Base-by-base conservation (phyloP, 2,113 vertebrate genomes). In the Glaucomys volans region DNA sequence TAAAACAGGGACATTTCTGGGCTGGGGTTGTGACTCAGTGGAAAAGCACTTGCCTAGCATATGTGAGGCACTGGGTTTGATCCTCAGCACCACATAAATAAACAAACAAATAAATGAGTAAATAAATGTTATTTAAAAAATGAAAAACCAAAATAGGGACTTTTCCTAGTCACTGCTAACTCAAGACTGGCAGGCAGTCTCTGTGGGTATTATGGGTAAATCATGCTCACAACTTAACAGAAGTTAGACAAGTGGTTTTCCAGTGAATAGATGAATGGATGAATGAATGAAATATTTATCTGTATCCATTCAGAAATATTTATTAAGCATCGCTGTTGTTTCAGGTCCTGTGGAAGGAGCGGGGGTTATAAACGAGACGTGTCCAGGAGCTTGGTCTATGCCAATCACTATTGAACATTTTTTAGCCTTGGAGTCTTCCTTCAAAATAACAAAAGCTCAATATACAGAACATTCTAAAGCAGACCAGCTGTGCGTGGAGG, bases 381-480 rank as follows among this genome's bases (percentile, higher is more conserved):
- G 24, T 2, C 16, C 59, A 93, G 3, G 24, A 8, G 14, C 37
- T 74, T 47, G 30, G 64, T 9, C 40, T 47, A 14, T 1, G 17
- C 35, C 50, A 52, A 17, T 42, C 54, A 59, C 28, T 72, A 50
- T 18, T 40, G 90, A 28, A 47, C 4, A 50, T 50, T 26, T 86
- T 79, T 95, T 66, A 54, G 32, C 8, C 4, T 52, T 89, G 12
- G 0, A 69, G 44, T 81, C 14, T 84, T 79, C 26, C 94, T 96
- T 94, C 16, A 50, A 81, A 91, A 92, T 40, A 87, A 75, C 75
- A 40, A 74, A 97, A 87, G 8, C 10, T 2, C 47, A 89, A 69
- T 66, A 91, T 42, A 22, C 30, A 94, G 92, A 90, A 87, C 14
- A 52, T 18, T 75, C 86, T 67, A 77, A 59, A 69, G 71, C n/a